phyloP scores from a whole-genome alignment of 2,888 invertebrate species.

The Trimorus sp. region DNA sequence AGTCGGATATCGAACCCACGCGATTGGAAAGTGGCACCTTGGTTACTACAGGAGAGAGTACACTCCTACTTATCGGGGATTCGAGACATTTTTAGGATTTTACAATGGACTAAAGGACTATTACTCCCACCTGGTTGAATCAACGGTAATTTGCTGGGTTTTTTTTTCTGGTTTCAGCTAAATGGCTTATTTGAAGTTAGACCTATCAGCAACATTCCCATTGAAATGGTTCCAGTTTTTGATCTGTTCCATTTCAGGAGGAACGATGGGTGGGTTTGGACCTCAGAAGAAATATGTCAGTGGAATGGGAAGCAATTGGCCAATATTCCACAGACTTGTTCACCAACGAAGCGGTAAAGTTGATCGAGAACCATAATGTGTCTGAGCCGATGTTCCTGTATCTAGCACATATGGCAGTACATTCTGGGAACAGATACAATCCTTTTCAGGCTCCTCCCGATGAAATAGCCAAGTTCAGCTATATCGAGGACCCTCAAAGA shows the following conservation, averaged over 20 bases:
- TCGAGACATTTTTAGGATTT: constrained; percentile 90
- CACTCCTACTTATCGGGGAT: constrained; percentile 83
- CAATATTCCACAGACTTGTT: constrained; percentile 87
- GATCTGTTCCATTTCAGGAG: constrained; percentile 74
- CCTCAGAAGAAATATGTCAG: constrained; percentile 84
- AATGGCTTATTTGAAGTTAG: not conserved
- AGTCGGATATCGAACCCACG: constrained; percentile 82
- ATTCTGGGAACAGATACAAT: constrained; percentile 85
- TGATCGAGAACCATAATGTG: constrained; percentile 83
- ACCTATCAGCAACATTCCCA: no score
- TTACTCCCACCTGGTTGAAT: constrained; percentile 83
- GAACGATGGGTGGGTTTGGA: constrained; percentile 83
- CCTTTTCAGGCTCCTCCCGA: constrained; percentile 89
- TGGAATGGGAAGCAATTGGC: constrained; percentile 83
- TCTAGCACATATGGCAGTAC: constrained; percentile 87
- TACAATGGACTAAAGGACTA: constrained; percentile 90
- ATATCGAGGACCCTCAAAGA: constrained; percentile 86
- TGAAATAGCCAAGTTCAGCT: constrained; percentile 86
- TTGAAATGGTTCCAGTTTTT: no score
- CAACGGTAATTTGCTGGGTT: constrained; percentile 32
- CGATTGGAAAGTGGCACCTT: constrained; percentile 84
- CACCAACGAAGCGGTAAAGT: constrained; percentile 85
- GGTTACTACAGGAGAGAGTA: constrained; percentile 83
- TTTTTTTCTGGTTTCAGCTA: no score
- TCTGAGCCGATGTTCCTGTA: constrained; percentile 86